A percentile compares a stretch with the other conserved stretches of the same genome.
These are phyloP conservation scores for Phthorimaea operculella DNA, from an alignment of 1,140 invertebrate species.

Conservation along the genomic window DNA sequence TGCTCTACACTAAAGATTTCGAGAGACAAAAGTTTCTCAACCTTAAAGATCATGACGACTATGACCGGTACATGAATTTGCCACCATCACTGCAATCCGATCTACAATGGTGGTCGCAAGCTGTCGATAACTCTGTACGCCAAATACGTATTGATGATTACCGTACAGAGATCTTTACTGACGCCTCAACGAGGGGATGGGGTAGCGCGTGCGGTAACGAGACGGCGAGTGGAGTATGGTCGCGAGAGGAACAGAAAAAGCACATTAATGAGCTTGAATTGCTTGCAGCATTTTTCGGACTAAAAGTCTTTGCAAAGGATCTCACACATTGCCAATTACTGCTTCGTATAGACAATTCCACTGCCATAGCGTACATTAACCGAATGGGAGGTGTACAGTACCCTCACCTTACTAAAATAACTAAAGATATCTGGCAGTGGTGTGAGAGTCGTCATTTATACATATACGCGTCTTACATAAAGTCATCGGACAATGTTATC, in stretches of 20 bases:
- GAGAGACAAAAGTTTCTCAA: too few species aligned
- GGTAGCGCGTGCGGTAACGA: too few species aligned
- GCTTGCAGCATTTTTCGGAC: not conserved
- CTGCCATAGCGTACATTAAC: not conserved
- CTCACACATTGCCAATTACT: not conserved
- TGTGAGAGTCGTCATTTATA: not conserved
- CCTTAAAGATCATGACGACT: too few species aligned
- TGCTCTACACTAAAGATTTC: too few species aligned
- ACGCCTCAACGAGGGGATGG: too few species aligned
- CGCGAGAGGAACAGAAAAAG: too few species aligned
- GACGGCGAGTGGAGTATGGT: too few species aligned
- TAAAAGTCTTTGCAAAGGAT: not conserved
- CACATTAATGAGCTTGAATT: too few species aligned
- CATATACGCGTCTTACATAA: not conserved
- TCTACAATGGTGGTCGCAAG: too few species aligned
- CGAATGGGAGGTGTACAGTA: not conserved
- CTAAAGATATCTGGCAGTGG: constrained; percentile 1
- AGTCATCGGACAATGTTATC: not conserved
- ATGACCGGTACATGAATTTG: too few species aligned
- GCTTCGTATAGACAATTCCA: not conserved
- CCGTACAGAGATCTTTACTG: too few species aligned
- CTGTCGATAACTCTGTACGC: not conserved
- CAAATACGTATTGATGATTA: not conserved
- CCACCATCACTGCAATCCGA: too few species aligned
- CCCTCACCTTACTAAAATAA: not conserved